Evolutionary conservation across 2,888 invertebrate genomes (phyloP), one percentile per base, ranked within the genome.

Genomic region (Drosophila heteroneura): DNA sequence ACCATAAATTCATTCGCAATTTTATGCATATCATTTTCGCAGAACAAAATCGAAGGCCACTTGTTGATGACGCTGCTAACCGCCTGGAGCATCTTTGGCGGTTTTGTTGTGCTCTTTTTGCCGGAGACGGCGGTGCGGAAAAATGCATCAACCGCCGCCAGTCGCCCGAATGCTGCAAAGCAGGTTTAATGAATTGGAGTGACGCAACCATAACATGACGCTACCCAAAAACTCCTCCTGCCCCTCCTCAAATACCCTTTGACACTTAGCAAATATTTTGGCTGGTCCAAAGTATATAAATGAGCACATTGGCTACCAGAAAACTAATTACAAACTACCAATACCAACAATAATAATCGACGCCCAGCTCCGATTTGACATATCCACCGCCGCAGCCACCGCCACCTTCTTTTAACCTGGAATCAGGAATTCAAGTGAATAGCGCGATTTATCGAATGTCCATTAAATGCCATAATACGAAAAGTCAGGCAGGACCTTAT

Each of bases 21-120:
- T 37, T 16, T 16, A 5, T 30, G 33, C 35, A 32, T 47, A 7
- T 49, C 16, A 1, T 6, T 44, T 28, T 6, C 2, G 12, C 93
- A 97, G 97, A 95, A 95, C 26, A 93, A 93, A 77, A 93, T 96
- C 73, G 95, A 96, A 91, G 94, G 94, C n/a, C 95, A 96, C 81
- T 93, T 97, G 60, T 95, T 97, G 14, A 96, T 97, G 95, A 94
- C 95, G 47, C 94, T 96, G 4, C 94, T 97, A 57, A 96, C 97
- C 3, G 94, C 94, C 10, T 94, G 95, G 82, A 96, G 97, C 35
- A 94, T 96, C 16, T 92, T 96, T 22, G 97, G 97, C 4, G 97
- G 97, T 4, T 93, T 95, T 41, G 95, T 96, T 52, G 96, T 97
- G 0, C 94, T 97, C 33, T 94, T 97, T 69, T 94, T 97, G 59